Base-by-base conservation (phyloP, 2,888 invertebrate genomes). In the Cryptocephalus moraei region DNA sequence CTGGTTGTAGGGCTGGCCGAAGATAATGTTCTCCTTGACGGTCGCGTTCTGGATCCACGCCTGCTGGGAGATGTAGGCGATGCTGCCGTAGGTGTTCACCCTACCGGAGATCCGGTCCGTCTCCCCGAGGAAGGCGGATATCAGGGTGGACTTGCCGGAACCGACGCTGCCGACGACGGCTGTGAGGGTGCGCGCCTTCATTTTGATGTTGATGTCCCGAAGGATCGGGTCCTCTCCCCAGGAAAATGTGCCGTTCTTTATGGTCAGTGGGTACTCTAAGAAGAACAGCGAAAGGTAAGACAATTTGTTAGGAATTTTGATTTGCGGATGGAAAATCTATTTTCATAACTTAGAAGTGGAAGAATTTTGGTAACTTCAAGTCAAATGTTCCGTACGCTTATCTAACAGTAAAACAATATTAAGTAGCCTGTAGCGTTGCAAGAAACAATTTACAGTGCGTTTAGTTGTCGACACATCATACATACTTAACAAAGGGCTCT, bases 31-130 rank as follows among this genome's bases (percentile, higher is more conserved):
- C 43, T 76, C 71, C 49, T 66, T 60, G 8, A 97, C 72, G 0
- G 94, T 92, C 4, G 90, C 88, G 73, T 97, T 97, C 71, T 96
- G 96, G 48, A 97, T 96, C 97, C 97, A 97, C 1, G 96, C 93
- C 71, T 93, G 92, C 64, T 95, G 94, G 0, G 94, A 82, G 1
- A 93, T 92, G 69, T 92, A 94, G 0, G 93, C 92, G 50, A 82
- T 70, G 14, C 67, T 65, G 38, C 78, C 77, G 2, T 74, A 63
- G 1, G 88, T 86, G 65, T 88, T 90, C 8, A 92, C 86, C 38
- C 81, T 73, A 22, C 93, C 93, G 12, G 81, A 79, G 1, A 79
- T 61, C 71, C 88, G 91, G 58, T 88, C 86, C 91, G 94, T 92
- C 76, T 95, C 95, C 59, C 93, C 81, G 6, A 94, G 77, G 49